Conservation (phyloP, 2,888 invertebrate genomes). For the Encarsia formosa region DNA sequence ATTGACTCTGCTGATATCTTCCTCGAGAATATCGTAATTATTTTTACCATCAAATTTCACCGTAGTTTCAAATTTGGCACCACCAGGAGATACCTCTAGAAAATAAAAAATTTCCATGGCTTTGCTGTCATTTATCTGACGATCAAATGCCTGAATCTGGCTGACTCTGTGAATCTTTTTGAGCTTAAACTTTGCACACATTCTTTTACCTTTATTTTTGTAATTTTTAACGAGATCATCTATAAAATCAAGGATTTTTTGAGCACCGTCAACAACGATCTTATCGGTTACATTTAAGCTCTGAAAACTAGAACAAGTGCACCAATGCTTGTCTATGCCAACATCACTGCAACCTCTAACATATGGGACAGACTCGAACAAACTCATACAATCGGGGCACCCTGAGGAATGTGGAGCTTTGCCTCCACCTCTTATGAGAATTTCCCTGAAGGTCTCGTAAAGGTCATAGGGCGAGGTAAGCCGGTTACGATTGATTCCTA, state of each 20-base stretch:
- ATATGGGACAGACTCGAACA: constrained; percentile 58
- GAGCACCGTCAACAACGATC: constrained; percentile 55
- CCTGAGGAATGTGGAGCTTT: constrained; percentile 50
- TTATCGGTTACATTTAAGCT: constrained; percentile 51
- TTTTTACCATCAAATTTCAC: constrained; percentile 49
- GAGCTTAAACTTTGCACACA: constrained; percentile 57
- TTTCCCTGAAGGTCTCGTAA: constrained; percentile 66
- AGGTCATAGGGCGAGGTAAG: constrained; percentile 74
- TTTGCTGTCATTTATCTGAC: constrained; percentile 23
- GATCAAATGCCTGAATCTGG: constrained; percentile 51
- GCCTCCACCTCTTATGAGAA: constrained; percentile 57
- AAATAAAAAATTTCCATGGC: constrained; percentile 67
- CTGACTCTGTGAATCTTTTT: constrained; percentile 55
- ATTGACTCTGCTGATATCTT: constrained; percentile 45
- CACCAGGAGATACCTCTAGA: constrained; percentile 65
- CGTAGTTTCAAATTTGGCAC: constrained; percentile 68
- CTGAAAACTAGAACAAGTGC: constrained; percentile 66
- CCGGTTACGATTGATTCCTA: constrained; percentile 62
- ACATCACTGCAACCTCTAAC: constrained; percentile 67
- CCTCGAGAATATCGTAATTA: constrained; percentile 41
- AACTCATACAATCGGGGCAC: constrained; percentile 65
- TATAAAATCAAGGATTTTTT: constrained; percentile 50
- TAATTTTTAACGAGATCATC: constrained; percentile 41
- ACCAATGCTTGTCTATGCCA: constrained; percentile 70
- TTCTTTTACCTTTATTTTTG: constrained; percentile 38